Evolutionary conservation across 2,797 vertebrate genomes (phyloP), one percentile per base, ranked within the genome.

Genomic region (Mormyrops attenuatus): DNA sequence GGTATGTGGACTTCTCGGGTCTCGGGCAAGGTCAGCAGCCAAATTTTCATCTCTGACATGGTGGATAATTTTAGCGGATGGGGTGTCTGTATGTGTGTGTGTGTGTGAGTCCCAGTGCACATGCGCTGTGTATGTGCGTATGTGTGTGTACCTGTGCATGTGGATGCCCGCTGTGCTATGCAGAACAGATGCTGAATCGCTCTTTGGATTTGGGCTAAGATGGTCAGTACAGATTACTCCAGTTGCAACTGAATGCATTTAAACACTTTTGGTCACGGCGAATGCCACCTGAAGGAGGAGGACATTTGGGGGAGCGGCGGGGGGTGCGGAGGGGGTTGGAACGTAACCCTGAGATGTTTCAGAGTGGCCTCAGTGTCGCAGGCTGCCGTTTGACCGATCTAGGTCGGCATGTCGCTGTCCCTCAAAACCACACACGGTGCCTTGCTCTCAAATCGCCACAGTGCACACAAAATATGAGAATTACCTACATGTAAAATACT

Each of bases 161-260:
- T 20, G 55, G 20, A 55, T 11, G 30, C 13, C 49, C 26, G 6
- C 52, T 52, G 49, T 85, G 88, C 88, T 55, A 53, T 55, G 60
- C 57, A 86, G 26, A 88, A 90, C 80, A 41, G 47, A 38, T 66
- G 44, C 87, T 77, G 49, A 89, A 86, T 86, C 60, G 44, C 49
- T 55, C 15, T 55, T 60, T 84, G 55, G 20, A 60, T 88, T 30
- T 84, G 44, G 73, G 89, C 22, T 60, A 44, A 88, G 22, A 88
- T 88, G 50, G 77, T 88, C 87, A 44, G 30, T 52, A 11, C 47
- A 55, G 34, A 88, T 86, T 86, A 88, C 88, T 38, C 6, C 69
- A 26, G 60, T 49, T 47, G 80, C 22, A 82, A 73, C 55, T 44
- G 57, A 17, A 85, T 22, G 55, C 66, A 82, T 26, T 30, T 50